Evolutionary conservation across 1,140 invertebrate species (phyloP).

Genomic region (Metaphire vulgaris): DNA sequence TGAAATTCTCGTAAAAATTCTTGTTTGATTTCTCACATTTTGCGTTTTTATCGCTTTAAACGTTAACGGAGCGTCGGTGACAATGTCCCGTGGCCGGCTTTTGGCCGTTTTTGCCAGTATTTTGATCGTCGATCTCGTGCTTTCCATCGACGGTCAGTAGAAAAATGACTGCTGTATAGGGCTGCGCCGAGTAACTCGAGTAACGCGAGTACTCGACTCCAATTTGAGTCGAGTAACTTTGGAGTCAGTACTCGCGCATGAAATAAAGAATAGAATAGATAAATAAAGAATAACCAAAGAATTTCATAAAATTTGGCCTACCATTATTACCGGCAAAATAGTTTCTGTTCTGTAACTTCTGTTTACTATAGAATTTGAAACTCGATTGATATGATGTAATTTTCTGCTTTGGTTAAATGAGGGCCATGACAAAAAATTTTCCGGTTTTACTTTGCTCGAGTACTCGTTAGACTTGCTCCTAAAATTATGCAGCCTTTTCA

Average conservation of each 20-base stretch:
- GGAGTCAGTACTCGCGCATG: not conserved
- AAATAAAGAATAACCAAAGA: not conserved
- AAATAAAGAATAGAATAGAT: not conserved
- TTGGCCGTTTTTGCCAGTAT: not conserved
- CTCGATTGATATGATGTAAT: too few species aligned
- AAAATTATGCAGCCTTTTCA: too few species aligned
- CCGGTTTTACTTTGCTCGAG: too few species aligned
- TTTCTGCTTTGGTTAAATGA: too few species aligned
- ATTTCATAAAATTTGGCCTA: not conserved
- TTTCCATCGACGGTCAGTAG: not conserved
- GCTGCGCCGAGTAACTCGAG: too few species aligned
- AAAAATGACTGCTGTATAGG: not conserved
- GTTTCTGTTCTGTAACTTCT: not conserved
- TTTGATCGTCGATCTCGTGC: not conserved
- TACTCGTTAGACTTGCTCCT: too few species aligned
- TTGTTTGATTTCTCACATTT: not conserved
- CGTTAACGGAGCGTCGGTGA: not conserved
- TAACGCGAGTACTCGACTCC: too few species aligned
- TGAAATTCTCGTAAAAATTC: not conserved
- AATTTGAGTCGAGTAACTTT: not conserved
- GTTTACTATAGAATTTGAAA: too few species aligned
- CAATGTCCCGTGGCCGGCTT: not conserved
- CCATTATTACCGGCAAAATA: not conserved
- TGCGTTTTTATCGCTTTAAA: not conserved
- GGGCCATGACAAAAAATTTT: too few species aligned